These are phyloP conservation scores for Charanyca ferruginea DNA, from an alignment of 2,888 invertebrate species.

Conservation along the genomic window DNA sequence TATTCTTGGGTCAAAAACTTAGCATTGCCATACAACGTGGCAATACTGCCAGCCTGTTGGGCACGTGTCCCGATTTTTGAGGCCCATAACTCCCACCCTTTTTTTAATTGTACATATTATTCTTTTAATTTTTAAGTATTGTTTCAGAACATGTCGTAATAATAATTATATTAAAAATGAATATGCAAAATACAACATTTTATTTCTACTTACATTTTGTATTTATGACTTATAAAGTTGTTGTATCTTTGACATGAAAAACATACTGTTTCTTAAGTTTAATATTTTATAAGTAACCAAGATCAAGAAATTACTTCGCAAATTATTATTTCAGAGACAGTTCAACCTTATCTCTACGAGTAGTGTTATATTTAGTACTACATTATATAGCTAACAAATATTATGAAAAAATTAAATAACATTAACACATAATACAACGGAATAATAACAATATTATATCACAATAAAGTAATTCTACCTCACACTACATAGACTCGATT, in stretches of 20 bases:
- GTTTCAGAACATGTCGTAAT: background rate
- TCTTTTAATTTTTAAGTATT: too few species aligned
- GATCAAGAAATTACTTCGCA: background rate
- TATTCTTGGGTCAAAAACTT: too few species aligned
- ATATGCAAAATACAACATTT: background rate
- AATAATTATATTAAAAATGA: background rate
- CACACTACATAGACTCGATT: conserved; percentile 50
- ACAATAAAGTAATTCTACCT: conserved; percentile 55
- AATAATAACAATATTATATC: conserved; percentile 53
- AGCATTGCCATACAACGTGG: too few species aligned
- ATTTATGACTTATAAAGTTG: background rate
- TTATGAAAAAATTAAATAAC: conserved; percentile 32
- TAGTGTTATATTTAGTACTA: conserved; percentile 10
- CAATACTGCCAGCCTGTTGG: too few species aligned
- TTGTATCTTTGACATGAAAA: background rate
- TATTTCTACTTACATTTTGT: background rate
- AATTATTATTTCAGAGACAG: background rate
- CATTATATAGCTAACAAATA: conserved; percentile 19
- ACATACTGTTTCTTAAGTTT: too few species aligned
- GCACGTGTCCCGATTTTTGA: too few species aligned
- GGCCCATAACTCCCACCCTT: too few species aligned
- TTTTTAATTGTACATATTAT: too few species aligned
- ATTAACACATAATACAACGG: conserved; percentile 44
- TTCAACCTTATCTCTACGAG: conserved; percentile 10
- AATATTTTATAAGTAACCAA: background rate